Percentiles rank a stretch among this genome's conserved stretches.
phyloP scores from a whole-genome alignment of 1,140 invertebrate genomes.

The Listronotus bonariensis region DNA sequence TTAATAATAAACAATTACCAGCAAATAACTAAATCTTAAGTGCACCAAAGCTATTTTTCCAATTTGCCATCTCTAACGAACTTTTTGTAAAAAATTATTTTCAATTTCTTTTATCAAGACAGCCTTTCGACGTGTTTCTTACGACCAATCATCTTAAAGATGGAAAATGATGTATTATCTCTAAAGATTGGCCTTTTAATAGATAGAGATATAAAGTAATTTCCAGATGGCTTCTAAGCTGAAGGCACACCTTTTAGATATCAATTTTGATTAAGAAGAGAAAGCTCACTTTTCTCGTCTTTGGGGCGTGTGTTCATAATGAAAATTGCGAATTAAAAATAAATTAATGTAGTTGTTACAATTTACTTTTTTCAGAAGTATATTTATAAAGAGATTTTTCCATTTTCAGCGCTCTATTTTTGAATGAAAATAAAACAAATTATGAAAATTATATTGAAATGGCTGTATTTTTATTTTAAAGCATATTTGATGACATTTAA shows the following conservation, averaged over 20 bases:
- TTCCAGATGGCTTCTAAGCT: conserved; percentile 5
- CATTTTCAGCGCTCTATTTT: too few species aligned
- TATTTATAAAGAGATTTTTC: too few species aligned
- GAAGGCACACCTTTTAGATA: conserved; percentile 9
- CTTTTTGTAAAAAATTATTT: not conserved
- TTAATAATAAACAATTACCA: too few species aligned
- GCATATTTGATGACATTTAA: too few species aligned
- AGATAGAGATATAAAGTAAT: conserved; percentile 10
- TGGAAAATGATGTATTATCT: conserved; percentile 11
- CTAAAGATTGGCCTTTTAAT: not conserved
- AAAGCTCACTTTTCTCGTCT: not conserved
- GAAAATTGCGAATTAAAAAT: too few species aligned
- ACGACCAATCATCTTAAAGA: conserved; percentile 2
- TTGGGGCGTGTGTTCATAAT: not conserved
- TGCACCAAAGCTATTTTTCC: not conserved
- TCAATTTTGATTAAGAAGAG: conserved; percentile 18
- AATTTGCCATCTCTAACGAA: too few species aligned
- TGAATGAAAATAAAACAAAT: too few species aligned
- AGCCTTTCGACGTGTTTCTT: not conserved
- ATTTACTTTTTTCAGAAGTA: too few species aligned
- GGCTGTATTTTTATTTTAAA: too few species aligned
- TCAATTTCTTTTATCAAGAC: not conserved
- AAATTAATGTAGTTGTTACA: too few species aligned
- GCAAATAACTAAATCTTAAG: too few species aligned
- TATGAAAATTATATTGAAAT: too few species aligned